Conservation (phyloP, 2,888 invertebrate species). For the Azorinus chamasolen region DNA sequence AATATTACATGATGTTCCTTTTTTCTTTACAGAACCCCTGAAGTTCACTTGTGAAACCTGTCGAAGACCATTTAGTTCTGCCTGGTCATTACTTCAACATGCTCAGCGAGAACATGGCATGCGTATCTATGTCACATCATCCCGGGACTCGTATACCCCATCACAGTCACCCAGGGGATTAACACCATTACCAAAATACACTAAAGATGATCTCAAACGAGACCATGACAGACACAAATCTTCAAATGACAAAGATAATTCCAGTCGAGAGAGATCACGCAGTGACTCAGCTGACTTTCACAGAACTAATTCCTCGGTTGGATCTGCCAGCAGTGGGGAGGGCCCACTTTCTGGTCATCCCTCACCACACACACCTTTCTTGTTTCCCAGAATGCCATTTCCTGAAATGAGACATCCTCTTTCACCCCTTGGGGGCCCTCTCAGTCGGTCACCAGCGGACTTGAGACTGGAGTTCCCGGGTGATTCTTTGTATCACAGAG, state of each 20-base stretch:
- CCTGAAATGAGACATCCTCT: constrained; percentile 82
- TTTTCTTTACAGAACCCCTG: constrained; percentile 91
- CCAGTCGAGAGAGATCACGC: constrained; percentile 65
- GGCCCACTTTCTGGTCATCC: constrained; percentile 60
- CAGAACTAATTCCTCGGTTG: constrained; percentile 71
- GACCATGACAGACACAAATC: constrained; percentile 32
- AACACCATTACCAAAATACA: constrained; percentile 49
- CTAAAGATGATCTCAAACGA: constrained; percentile 81
- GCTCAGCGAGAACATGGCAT: constrained; percentile 97
- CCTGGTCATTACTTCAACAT: constrained; percentile 98
- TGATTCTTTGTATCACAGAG: constrained; percentile 67
- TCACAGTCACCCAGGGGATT: constrained; percentile 57
- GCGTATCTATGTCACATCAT: constrained; percentile 91
- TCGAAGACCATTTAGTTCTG: constrained; percentile 96
- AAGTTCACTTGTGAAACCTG: constrained; percentile 98
- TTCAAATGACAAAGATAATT: constrained; percentile 41
- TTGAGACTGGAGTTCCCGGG: constrained; percentile 93
- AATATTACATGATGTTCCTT: too few relatives aligned
- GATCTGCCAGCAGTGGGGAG: constrained; percentile 68
- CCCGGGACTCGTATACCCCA: constrained; percentile 64
- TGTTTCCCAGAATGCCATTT: constrained; percentile 71
- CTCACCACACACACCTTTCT: constrained; percentile 70
- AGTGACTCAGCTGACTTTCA: constrained; percentile 64
- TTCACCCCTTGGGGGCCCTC: constrained; percentile 87
- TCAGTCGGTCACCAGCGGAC: constrained; percentile 91